These are phyloP conservation scores for Acronicta alni DNA, from an alignment of 2,888 invertebrate species.

Conservation along the genomic window DNA sequence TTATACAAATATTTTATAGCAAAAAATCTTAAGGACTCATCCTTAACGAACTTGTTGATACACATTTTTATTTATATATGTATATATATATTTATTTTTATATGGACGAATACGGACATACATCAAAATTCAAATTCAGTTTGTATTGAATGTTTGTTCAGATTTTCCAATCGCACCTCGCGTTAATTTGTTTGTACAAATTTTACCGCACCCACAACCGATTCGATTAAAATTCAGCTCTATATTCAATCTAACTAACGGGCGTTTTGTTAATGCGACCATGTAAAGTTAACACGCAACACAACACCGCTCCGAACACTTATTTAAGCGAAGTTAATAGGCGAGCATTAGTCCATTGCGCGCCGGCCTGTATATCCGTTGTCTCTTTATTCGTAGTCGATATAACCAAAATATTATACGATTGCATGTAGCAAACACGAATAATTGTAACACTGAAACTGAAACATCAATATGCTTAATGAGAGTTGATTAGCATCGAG, in stretches of 20 bases:
- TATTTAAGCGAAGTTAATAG: constrained; percentile 52
- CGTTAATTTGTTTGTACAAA: constrained; percentile 84
- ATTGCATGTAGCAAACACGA: constrained; percentile 67
- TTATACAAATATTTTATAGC: too few species aligned
- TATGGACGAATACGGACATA: constrained; percentile 27
- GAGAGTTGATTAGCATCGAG: constrained; percentile 78
- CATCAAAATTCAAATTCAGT: constrained; percentile 72
- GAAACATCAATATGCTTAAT: constrained; percentile 79
- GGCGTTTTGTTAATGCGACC: constrained; percentile 56
- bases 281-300: constrained; percentile 58
- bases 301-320: constrained; percentile 43
- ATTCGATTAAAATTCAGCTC: constrained; percentile 79
- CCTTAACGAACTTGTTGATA: too few species aligned
- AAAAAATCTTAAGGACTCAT: too few species aligned
- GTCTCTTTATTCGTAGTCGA: constrained; percentile 36
- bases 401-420: constrained; percentile 58
- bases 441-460: constrained; percentile 75
- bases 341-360: constrained; percentile 33
- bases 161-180: constrained; percentile 82
- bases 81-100: not conserved
- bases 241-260: constrained; percentile 68
- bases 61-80: not conserved
- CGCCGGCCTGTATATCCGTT: constrained; percentile 27
- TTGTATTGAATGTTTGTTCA: constrained; percentile 76
- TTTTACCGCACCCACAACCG: constrained; percentile 75